Percentiles rank a stretch among this genome's conserved stretches.
These are phyloP conservation scores for Aleiodes leptofemur DNA, from an alignment of 2,888 invertebrate species.

Conservation along the genomic window DNA sequence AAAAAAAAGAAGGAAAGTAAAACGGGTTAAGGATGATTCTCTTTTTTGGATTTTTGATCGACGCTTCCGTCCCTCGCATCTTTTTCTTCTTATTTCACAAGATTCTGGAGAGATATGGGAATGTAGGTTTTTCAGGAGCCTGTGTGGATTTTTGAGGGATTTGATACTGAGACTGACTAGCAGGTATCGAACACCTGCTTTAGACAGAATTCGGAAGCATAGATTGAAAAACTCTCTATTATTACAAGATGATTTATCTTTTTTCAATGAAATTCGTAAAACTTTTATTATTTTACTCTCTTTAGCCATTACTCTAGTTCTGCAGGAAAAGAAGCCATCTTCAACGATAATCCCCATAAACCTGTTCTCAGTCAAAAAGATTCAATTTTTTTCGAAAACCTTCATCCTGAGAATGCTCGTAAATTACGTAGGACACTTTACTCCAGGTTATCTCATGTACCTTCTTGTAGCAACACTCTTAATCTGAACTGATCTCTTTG, in stretches of 20 bases:
- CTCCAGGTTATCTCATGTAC: background rate
- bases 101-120: no score
- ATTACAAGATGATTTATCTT: no score
- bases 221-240: no score
- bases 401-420: background rate
- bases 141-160: background rate
- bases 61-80: constrained; percentile 11
- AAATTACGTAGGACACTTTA: background rate
- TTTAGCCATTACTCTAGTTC: no score
- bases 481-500: background rate
- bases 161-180: background rate
- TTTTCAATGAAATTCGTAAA: no score
- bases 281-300: no score
- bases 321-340: no score
- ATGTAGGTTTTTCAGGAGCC: no score
- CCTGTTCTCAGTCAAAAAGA: no score
- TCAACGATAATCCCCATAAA: no score
- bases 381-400: background rate
- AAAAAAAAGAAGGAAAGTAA: constrained; percentile 47
- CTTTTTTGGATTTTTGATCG: constrained; percentile 16
- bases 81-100: background rate
- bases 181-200: no score
- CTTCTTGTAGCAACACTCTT: background rate
- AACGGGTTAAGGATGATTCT: constrained; percentile 57
- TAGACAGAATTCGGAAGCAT: no score